phyloP scores from a whole-genome alignment of 2,797 vertebrate species.

The Buceros bicornis region DNA sequence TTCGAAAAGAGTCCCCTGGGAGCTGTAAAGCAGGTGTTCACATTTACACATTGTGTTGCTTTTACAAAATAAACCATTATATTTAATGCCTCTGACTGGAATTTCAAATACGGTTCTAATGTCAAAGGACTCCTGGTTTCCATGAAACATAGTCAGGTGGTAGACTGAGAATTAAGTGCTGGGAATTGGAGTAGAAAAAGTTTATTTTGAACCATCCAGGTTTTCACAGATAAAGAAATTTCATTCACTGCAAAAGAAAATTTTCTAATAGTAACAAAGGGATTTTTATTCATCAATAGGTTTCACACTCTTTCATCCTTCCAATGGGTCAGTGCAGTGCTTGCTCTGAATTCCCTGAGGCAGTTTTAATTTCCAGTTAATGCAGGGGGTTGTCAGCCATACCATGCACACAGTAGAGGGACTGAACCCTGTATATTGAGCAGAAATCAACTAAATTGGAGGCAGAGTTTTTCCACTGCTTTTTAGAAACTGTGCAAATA shows the following conservation, averaged over 20 bases:
- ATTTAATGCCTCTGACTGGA: background rate
- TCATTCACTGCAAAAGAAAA: background rate
- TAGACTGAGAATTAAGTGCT: background rate
- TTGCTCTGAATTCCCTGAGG: background rate
- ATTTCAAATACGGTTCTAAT: background rate
- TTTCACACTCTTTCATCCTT: background rate
- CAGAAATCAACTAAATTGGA: background rate
- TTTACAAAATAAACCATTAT: constrained; percentile 11
- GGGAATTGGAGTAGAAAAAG: background rate
- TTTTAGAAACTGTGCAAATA: background rate
- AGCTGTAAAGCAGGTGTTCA: background rate
- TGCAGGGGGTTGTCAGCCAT: rapidly evolving
- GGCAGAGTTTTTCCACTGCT: background rate
- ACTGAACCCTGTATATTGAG: background rate
- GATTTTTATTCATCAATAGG: background rate
- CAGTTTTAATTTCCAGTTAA: background rate
- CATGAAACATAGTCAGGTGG: background rate
- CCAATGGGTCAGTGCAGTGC: background rate
- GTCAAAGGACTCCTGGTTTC: background rate
- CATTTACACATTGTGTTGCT: background rate
- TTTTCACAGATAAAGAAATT: background rate
- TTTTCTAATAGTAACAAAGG: background rate
- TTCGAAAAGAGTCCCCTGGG: background rate
- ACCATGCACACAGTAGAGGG: background rate
- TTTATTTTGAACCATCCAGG: background rate